A percentile compares a stretch with the other conserved stretches of the same genome.
Evolutionary conservation across 2,113 vertebrate species (phyloP).

Genomic region (human (Homo sapiens)): DNA sequence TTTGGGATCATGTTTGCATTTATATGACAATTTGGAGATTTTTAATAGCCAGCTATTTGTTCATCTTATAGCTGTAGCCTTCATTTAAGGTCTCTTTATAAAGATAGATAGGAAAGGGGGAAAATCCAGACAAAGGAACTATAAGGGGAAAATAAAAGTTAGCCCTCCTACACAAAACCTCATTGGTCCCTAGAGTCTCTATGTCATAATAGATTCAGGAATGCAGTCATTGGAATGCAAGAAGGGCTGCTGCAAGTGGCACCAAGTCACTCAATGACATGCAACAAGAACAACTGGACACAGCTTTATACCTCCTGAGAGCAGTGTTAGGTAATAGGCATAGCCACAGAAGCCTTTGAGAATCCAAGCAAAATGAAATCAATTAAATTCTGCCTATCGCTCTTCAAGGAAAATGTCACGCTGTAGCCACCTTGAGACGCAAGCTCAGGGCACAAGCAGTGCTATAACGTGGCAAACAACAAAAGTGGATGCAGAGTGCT

Average conservation of each 20-base stretch:
- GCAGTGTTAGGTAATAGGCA: conserved; percentile 27
- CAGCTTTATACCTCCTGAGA: neutral
- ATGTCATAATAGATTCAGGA: neutral
- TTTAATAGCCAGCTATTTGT: neutral
- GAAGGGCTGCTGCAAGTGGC: neutral
- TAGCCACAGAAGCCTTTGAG: conserved; percentile 17
- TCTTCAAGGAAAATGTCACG: conserved; percentile 7
- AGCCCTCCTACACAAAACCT: neutral
- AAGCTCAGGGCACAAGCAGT: neutral
- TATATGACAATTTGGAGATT: neutral
- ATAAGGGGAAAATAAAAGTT: neutral
- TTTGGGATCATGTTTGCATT: neutral
- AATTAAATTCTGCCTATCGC: conserved; percentile 57
- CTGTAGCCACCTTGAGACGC: neutral
- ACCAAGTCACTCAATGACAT: neutral
- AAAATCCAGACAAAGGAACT: neutral
- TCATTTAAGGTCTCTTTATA: conserved; percentile 30
- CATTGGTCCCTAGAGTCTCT: neutral
- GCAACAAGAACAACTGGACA: conserved; percentile 46
- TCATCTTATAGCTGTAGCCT: neutral
- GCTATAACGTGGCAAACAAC: neutral
- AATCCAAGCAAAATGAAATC: conserved; percentile 43
- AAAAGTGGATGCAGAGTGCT: neutral
- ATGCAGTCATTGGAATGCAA: conserved; percentile 36
- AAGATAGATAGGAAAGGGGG: neutral